Evolutionary conservation across 2,113 vertebrate species (phyloP), one percentile per base, ranked within the genome.

Genomic region (Lates calcarifer): DNA sequence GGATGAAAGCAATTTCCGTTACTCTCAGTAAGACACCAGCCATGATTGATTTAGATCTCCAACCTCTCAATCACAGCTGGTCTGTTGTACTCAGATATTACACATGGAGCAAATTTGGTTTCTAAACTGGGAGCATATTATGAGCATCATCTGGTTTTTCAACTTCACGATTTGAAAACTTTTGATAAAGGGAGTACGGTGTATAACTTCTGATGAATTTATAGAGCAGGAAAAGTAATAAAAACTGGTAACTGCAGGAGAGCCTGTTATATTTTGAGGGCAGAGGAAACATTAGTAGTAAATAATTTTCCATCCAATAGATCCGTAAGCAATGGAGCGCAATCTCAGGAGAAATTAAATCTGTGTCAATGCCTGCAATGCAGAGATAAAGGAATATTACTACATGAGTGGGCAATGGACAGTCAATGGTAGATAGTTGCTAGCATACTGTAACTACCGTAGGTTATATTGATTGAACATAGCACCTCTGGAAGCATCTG

Each of bases 131-230:
- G 68, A 75, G 81, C 51, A 67, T 20, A 68, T 84, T 57, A 83
- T 72, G 66, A 75, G 84, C 81, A 74, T 91, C 87, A 87, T 91
- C 92, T 91, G 90, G 57, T 53, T 79, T 62, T 74, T 65, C 68
- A 51, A 22, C 37, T 45, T 78, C 31, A 28, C 67, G 24, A 87
- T 88, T 84, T 78, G 39, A 80, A 91, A 93, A 89, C 78, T 82
- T 92, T 77, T 57, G 73, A 91, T 78, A 53, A 77, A 76, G 35
- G 22, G 20, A 65, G 18, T 5, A 71, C 28, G 22, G 20, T 62
- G 18, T 5, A 71, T 24, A 72, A 56, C 33, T 60, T 64, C 2
- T 64, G 81, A 77, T 84, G 69, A 62, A 81, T 80, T 77, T 74
- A 63, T 63, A 61, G n/a, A 79, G 53, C 20, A 1, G 72, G 76